These are phyloP conservation scores for Uropsilus gracilis DNA, from an alignment of 2,113 vertebrate species.

Conservation along the genomic window DNA sequence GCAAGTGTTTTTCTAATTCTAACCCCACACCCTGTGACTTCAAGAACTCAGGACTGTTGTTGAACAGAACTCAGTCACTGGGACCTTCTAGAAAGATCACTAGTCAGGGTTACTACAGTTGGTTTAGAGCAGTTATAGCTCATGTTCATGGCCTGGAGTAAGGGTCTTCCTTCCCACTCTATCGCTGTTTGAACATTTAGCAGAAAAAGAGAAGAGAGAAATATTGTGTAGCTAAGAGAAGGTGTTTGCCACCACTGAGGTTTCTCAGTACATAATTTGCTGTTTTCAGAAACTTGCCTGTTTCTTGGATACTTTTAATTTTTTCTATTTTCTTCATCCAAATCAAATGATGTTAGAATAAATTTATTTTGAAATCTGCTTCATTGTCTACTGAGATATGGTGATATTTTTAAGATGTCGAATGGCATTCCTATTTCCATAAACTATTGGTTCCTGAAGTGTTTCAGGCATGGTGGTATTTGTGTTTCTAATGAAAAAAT, in stretches of 20 bases:
- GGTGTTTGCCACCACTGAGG: neutral
- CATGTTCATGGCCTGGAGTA: no score
- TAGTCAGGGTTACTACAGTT: neutral
- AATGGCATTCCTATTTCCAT: neutral
- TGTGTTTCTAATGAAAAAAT: neutral
- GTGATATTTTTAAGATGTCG: constrained; percentile 12
- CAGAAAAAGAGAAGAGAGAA: neutral
- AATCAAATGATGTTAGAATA: neutral
- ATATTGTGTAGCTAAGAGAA: neutral
- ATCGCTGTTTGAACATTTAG: neutral
- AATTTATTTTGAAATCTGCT: constrained; percentile 4
- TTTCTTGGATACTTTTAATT: neutral
- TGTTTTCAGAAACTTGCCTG: neutral
- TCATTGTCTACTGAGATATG: neutral
- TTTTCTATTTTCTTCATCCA: neutral
- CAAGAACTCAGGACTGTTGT: neutral
- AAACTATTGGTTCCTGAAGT: neutral
- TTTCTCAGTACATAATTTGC: neutral
- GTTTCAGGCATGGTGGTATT: neutral
- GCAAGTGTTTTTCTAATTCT: neutral
- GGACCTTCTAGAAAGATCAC: neutral
- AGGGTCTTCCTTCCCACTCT: neutral
- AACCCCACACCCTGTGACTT: neutral
- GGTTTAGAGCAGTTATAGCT: neutral
- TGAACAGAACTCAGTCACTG: neutral